These are phyloP conservation scores for Rhinolophus ferrumequinum DNA, from an alignment of 2,113 vertebrate genomes.

Conservation along the genomic window DNA sequence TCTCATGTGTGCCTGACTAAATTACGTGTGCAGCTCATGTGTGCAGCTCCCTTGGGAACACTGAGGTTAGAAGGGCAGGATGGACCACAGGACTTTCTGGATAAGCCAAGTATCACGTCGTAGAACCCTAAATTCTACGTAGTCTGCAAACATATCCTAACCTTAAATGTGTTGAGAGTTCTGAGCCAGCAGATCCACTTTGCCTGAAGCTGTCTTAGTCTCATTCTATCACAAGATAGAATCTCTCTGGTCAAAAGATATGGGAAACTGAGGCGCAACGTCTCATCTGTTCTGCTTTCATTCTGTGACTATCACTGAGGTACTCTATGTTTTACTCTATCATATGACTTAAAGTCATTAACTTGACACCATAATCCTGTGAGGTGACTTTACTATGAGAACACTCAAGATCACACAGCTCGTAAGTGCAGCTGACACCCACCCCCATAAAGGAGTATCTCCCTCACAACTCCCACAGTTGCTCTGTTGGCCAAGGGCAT, in stretches of 20 bases:
- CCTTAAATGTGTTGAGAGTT: background rate
- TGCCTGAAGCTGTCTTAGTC: background rate
- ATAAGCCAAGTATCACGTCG: background rate
- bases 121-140: background rate
- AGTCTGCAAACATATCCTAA: background rate
- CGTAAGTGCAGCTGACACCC: fast-evolving
- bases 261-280: background rate
- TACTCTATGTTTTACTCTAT: background rate
- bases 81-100: background rate
- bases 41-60: background rate
- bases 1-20: background rate
- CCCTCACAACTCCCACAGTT: fast-evolving
- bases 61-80: background rate
- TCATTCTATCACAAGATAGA: background rate
- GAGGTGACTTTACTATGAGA: background rate
- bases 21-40: background rate
- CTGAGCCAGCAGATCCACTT: background rate
- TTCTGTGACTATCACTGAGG: background rate
- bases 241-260: background rate
- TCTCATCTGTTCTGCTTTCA: background rate
- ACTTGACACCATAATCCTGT: background rate
- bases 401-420: background rate
- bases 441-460: fast-evolving
- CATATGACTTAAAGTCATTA: background rate
- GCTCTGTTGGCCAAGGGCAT: background rate